These are phyloP conservation scores for Brevimyrus niger DNA, from an alignment of 2,113 vertebrate genomes.

Conservation along the genomic window DNA sequence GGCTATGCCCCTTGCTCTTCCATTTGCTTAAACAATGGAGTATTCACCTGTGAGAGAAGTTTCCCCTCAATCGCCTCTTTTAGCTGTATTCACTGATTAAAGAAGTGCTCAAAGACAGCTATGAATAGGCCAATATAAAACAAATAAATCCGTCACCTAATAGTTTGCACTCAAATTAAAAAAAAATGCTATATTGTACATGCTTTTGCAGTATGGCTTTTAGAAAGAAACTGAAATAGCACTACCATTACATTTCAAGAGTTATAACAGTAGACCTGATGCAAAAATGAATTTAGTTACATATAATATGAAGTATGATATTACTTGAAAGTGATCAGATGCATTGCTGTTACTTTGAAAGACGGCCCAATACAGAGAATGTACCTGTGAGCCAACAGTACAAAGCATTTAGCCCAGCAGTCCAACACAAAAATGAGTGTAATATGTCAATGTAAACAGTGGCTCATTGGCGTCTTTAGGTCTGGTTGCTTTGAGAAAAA, in stretches of 20 bases:
- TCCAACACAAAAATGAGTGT: not conserved
- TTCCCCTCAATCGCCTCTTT: not conserved
- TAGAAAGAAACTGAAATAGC: not conserved
- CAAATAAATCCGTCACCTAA: not conserved
- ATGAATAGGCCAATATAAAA: not conserved
- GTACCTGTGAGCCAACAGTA: not conserved
- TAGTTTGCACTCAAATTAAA: not conserved
- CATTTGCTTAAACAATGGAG: not conserved
- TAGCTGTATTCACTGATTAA: not conserved
- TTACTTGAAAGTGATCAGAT: not conserved
- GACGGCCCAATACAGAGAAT: not conserved
- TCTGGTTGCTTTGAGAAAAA: not conserved
- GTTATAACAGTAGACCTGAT: not conserved
- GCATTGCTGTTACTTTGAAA: not conserved
- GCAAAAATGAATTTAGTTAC: not conserved
- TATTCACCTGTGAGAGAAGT: not conserved
- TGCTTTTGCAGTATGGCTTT: not conserved
- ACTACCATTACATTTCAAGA: not conserved
- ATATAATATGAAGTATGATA: not conserved
- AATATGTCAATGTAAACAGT: not conserved
- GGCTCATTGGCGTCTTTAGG: not conserved
- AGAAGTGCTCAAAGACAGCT: not conserved
- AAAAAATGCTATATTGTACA: not conserved
- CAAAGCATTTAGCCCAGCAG: not conserved
- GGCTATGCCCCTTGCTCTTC: not conserved